Conservation (phyloP, 2,113 vertebrate species). For the Pedionomus torquatus region DNA sequence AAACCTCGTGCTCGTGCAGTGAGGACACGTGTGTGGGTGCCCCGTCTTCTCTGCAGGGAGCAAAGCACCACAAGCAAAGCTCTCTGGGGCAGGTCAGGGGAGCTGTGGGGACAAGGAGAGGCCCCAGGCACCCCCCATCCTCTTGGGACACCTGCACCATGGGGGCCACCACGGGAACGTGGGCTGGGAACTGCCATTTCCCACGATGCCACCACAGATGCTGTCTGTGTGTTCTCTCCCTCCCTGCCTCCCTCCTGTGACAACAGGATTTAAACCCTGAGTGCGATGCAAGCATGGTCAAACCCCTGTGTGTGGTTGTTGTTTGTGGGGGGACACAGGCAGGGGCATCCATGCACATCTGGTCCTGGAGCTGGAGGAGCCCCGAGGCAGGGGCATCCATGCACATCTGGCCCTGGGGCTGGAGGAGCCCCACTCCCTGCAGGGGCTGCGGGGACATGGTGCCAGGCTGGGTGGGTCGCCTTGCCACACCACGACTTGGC, state of each 20-base stretch:
- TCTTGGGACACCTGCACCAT: background rate
- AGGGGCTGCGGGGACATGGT: rapidly evolving
- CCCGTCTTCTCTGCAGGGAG: background rate
- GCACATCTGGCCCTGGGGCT: rapidly evolving
- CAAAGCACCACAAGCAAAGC: background rate
- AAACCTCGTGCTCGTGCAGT: background rate
- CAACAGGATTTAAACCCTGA: background rate
- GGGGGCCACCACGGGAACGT: background rate
- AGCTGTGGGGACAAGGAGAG: background rate
- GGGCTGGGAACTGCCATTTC: background rate
- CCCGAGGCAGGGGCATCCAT: rapidly evolving
- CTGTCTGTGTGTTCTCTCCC: background rate
- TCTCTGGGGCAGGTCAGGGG: background rate
- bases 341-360: too few relatives aligned
- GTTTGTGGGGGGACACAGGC: rapidly evolving
- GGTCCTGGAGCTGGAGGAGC: background rate
- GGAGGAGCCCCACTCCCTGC: rapidly evolving
- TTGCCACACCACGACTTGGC: background rate
- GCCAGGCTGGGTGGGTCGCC: background rate
- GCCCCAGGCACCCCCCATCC: background rate
- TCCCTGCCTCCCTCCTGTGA: background rate
- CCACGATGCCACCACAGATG: rapidly evolving
- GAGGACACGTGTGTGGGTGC: background rate
- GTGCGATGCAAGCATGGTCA: background rate
- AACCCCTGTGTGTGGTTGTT: rapidly evolving